Conservation (phyloP, 2,797 vertebrate species). For the Microchirus variegatus region DNA sequence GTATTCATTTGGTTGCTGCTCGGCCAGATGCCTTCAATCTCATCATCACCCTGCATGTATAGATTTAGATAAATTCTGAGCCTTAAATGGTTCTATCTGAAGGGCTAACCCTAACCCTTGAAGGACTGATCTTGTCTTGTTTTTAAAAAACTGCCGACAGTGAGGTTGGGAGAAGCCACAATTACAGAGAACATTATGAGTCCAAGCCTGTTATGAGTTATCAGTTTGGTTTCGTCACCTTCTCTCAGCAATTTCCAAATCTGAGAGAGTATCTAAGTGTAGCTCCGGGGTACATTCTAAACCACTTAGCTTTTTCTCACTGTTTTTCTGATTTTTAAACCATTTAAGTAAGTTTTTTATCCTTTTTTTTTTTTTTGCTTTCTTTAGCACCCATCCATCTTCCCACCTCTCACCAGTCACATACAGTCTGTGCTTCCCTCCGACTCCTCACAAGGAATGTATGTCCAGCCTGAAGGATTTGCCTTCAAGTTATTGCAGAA, state of each 20-base stretch:
- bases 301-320: slow-evolving; percentile 28
- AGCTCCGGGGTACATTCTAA: slow-evolving; percentile 20
- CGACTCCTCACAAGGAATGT: slow-evolving; percentile 53
- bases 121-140: slow-evolving; percentile 16
- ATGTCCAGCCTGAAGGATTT: slow-evolving; percentile 31
- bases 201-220: slow-evolving; percentile 13
- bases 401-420: slow-evolving; percentile 19
- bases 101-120: no score
- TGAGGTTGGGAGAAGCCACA: slow-evolving; percentile 26
- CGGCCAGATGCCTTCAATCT: no score
- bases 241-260: slow-evolving; percentile 10
- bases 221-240: slow-evolving; percentile 5
- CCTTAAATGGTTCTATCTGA: no score
- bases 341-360: background rate
- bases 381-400: background rate
- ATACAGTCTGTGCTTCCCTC: slow-evolving; percentile 12
- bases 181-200: slow-evolving; percentile 32
- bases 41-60: no score
- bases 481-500: slow-evolving; percentile 52
- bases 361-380: background rate
- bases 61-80: no score
- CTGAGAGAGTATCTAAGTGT: background rate
- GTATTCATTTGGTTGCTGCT: no score
- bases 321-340: slow-evolving; percentile 27
- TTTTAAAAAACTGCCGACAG: no score